phyloP scores from a whole-genome alignment of 2,888 invertebrate species.

The Chalcosyrphus nemorum region DNA sequence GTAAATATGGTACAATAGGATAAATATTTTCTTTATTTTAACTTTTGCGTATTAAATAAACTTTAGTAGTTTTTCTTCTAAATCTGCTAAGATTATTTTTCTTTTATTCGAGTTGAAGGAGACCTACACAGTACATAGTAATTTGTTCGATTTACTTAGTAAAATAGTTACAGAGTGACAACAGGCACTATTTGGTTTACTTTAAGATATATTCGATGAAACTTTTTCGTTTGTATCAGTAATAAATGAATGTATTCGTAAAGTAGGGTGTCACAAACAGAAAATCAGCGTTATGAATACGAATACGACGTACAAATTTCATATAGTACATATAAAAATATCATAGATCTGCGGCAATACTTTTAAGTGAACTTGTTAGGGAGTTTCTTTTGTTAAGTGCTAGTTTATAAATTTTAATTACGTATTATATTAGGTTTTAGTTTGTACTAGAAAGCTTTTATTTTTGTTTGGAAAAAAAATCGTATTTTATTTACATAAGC shows the following conservation, averaged over 20 bases:
- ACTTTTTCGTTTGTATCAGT: conserved; percentile 7
- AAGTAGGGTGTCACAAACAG: conserved; percentile 1
- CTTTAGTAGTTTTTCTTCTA: background rate
- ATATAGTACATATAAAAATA: conserved; percentile 48
- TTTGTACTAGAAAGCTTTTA: conserved; percentile 67
- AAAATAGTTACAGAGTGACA: conserved; percentile 54
- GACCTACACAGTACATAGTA: conserved; percentile 8
- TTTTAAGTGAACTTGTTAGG: conserved; percentile 20
- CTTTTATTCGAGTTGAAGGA: conserved; percentile 2
- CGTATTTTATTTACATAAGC: conserved; percentile 17
- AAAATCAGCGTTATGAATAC: conserved; percentile 14
- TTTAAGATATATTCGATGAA: conserved; percentile 31
- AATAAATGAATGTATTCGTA: background rate
- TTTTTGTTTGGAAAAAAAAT: conserved; percentile 44
- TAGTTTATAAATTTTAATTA: conserved; percentile 40
- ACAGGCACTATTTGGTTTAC: conserved; percentile 62
- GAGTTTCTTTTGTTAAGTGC: conserved; percentile 1
- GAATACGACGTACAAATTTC: conserved; percentile 20
- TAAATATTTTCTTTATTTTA: background rate
- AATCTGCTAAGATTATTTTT: background rate
- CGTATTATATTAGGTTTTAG: conserved; percentile 55
- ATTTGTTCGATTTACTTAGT: conserved; percentile 28
- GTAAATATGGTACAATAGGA: conserved; percentile 40
- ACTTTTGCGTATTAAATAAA: background rate
- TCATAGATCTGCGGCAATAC: conserved; percentile 33